phyloP scores from a whole-genome alignment of 1,140 invertebrate species.

The Aphis craccivora region DNA sequence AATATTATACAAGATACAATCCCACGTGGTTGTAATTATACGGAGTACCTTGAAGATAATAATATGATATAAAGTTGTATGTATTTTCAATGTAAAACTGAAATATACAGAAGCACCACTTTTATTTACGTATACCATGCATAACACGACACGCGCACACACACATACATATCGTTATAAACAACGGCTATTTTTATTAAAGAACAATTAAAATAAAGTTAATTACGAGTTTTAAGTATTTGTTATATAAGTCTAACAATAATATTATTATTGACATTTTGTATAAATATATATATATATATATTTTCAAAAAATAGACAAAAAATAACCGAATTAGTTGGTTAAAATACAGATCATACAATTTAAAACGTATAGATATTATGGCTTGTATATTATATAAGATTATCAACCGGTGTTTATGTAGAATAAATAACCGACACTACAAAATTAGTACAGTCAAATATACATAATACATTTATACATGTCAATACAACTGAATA shows the following conservation, averaged over 20 bases:
- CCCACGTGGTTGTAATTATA: not conserved
- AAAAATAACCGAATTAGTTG: not conserved
- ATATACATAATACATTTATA: not conserved
- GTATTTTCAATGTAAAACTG: too few species aligned
- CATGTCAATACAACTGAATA: not conserved
- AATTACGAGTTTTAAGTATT: too few species aligned
- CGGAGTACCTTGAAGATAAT: not conserved
- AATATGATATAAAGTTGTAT: not conserved
- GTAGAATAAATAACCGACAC: not conserved
- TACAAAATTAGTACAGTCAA: not conserved
- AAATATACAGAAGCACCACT: too few species aligned
- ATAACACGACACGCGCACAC: too few species aligned
- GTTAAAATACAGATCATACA: not conserved
- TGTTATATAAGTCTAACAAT: too few species aligned
- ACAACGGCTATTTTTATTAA: not conserved
- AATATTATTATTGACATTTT: too few species aligned
- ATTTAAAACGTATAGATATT: not conserved
- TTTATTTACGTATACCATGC: too few species aligned
- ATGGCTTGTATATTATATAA: too few species aligned
- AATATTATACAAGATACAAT: not conserved
- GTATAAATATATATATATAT: too few species aligned
- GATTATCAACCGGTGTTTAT: not conserved
- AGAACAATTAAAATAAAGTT: not conserved
- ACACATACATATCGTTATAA: not conserved
- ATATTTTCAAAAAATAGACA: too few species aligned